These are phyloP conservation scores for Hyles euphorbiae DNA, from an alignment of 1,140 invertebrate species.

Conservation along the genomic window DNA sequence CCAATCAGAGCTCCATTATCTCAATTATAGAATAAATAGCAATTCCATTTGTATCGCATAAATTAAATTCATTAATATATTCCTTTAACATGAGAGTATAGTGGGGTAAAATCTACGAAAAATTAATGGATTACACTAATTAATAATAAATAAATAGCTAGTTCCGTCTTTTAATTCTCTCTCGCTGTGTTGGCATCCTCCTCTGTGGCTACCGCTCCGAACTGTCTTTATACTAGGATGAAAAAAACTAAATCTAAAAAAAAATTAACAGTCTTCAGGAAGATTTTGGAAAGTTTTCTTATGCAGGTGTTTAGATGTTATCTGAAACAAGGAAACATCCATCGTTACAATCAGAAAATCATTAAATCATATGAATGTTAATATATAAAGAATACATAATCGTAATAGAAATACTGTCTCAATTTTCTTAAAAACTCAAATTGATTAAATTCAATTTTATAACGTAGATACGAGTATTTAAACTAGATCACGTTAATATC, in stretches of 20 bases:
- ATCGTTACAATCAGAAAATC: conserved; percentile 2
- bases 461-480: too few species aligned
- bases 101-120: conserved; percentile 11
- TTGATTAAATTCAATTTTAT: too few species aligned
- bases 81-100: conserved; percentile 17
- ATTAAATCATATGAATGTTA: too few species aligned
- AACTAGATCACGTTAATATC: too few species aligned
- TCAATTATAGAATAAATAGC: conserved; percentile 2
- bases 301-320: conserved; percentile 58
- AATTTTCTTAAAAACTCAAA: too few species aligned
- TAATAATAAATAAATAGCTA: conserved; percentile 64
- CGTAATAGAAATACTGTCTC: too few species aligned
- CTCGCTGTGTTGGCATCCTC: conserved; percentile 62
- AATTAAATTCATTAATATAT: conserved; percentile 10
- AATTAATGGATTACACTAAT: conserved; percentile 40
- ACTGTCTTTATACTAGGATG: conserved; percentile 49
- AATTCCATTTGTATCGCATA: conserved; percentile 2
- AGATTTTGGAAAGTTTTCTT: conserved; percentile 68
- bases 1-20: conserved; percentile 16
- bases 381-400: too few species aligned
- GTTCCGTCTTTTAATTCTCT: conserved; percentile 72
- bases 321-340: conserved; percentile 56
- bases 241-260: conserved; percentile 48
- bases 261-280: conserved; percentile 65
- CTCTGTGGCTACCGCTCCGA: conserved; percentile 30